These are phyloP conservation scores for Parauchenoglanis ngamensis DNA, from an alignment of 2,797 vertebrate genomes.

Conservation along the genomic window DNA sequence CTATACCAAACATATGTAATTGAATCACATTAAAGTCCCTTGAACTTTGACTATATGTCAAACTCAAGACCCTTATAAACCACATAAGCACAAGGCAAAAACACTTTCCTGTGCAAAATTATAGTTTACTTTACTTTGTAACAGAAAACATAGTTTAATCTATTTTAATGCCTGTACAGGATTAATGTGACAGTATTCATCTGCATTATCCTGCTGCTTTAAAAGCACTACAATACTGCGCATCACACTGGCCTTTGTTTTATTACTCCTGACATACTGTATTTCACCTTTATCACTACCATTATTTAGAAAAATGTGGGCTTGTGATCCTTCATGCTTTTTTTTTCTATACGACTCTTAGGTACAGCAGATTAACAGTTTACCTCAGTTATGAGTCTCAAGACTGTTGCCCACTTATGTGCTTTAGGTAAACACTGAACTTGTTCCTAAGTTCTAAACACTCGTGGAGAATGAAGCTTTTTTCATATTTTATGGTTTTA, in stretches of 20 bases:
- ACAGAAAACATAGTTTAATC: neutral
- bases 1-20: neutral
- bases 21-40: slow-evolving; percentile 7
- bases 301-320: neutral
- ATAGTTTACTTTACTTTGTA: neutral
- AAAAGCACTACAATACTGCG: neutral
- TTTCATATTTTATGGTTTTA: neutral
- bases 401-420: neutral
- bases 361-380: neutral
- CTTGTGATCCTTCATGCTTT: too few species aligned
- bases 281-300: slow-evolving; percentile 18
- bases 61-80: neutral
- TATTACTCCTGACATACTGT: neutral
- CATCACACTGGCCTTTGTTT: slow-evolving; percentile 5
- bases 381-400: neutral
- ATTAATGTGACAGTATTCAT: neutral
- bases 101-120: neutral
- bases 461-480: too few species aligned
- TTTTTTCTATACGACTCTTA: neutral
- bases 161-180: slow-evolving; percentile 8
- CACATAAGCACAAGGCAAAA: neutral
- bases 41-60: neutral
- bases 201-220: slow-evolving; percentile 1
- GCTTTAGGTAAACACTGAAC: neutral
- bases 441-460: neutral